Base-by-base conservation (phyloP, 2,888 invertebrate genomes). In the Standfussiana lucernea region DNA sequence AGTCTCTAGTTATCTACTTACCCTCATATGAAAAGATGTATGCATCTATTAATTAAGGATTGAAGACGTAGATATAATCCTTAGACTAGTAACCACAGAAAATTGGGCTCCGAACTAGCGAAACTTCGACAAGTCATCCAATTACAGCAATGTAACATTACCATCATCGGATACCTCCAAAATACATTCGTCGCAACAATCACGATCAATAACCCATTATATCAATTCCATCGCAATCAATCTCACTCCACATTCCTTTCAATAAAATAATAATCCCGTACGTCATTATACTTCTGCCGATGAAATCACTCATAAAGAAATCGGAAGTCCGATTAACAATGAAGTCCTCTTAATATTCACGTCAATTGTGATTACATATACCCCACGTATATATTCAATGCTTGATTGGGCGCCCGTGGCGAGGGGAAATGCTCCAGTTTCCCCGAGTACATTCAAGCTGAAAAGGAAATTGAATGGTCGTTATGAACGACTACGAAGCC, bases 391-490 rank as follows among this genome's bases (percentile, higher is more conserved):
- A 85, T 93, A 93, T 93, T 93, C 89, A 89, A 90, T 88, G 90
- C 87, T 90, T 94, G 95, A 95, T 95, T 95, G 93, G 94, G 77
- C 92, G 90, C 91, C 90, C 90, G 87, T 89, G 91, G 88, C 89
- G 88, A 89, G 91, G 91, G 93, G 94, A 95, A 95, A 95, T 94
- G 94, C 94, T 93, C 91, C 92, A 92, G 91, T 91, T 91, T 91
- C 92, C 92, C 93, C 94, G 95, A 95, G 95, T 95, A 93, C 94
- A 94, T 94, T 93, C 91, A 89, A 89, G 90, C 92, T 95, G 93
- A 94, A 95, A 94, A 94, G 96, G 94, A 96, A 95, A 95, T 95
- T 94, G 95, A 95, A 94, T 94, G 94, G 94, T 95, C 95, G 95
- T 95, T 95, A 94, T 91, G 93, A 93, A 90, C 91, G 92, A 77